Conservation (phyloP, 2,888 invertebrate genomes). For the Nomada goodeniana region DNA sequence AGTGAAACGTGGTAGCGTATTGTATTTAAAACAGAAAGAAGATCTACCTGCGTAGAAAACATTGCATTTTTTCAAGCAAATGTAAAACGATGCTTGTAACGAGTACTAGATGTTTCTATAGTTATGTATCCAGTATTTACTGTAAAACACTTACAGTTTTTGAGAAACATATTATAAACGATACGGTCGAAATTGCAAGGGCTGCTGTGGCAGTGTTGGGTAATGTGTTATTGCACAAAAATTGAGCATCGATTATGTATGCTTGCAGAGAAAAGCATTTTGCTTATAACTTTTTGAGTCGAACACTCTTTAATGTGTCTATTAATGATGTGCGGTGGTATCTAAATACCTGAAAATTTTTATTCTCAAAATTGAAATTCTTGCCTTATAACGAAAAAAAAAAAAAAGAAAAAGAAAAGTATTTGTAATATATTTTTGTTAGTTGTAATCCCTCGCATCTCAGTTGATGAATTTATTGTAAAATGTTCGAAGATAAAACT, state of each 20-base stretch:
- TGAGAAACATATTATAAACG: conserved; percentile 52
- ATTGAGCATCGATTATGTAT: conserved; percentile 41
- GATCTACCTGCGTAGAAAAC: conserved; percentile 45
- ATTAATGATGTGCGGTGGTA: conserved; percentile 21
- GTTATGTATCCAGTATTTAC: conserved; percentile 62
- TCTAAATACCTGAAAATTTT: conserved; percentile 30
- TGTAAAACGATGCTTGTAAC: conserved; percentile 59
- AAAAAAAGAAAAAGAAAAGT: conserved; percentile 3
- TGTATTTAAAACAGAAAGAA: conserved; percentile 48
- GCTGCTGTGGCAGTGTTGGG: conserved; percentile 44
- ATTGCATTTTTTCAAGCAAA: conserved; percentile 58
- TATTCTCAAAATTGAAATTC: conserved; percentile 39
- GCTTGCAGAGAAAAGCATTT: conserved; percentile 43
- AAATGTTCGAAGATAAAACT: conserved; percentile 40
- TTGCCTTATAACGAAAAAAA: conserved; percentile 27
- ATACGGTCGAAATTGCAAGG: conserved; percentile 50
- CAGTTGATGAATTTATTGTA: conserved; percentile 31
- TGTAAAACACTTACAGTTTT: conserved; percentile 56
- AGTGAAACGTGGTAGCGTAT: conserved; percentile 53
- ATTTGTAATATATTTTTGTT: conserved; percentile 47
- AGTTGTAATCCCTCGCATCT: conserved; percentile 34
- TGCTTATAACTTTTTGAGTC: conserved; percentile 62
- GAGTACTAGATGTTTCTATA: conserved; percentile 61
- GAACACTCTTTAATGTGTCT: conserved; percentile 20
- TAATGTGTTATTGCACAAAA: conserved; percentile 64